Conservation (phyloP, 1,140 invertebrate species). For the Nymphalis io region DNA sequence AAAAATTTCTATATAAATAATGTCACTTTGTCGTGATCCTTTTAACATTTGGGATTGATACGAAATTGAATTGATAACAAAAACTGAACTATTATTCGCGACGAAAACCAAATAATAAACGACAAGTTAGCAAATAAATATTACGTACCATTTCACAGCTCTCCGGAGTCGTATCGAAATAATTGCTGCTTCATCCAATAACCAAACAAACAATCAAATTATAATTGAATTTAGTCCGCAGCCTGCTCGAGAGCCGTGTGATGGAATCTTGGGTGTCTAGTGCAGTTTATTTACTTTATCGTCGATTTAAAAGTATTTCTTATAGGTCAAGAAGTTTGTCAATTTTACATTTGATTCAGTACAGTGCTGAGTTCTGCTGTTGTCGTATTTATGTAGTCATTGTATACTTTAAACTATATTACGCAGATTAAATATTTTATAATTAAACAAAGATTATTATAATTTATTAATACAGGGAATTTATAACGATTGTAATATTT, state of each 20-base stretch:
- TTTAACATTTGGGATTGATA: not conserved
- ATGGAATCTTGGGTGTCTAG: constrained; percentile 36
- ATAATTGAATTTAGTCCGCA: constrained; percentile 38
- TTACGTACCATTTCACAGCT: constrained; percentile 13
- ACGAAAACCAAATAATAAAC: not conserved
- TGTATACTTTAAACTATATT: too few species aligned
- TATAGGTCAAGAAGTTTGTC: constrained; percentile 20
- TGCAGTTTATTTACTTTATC: constrained; percentile 36
- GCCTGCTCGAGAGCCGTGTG: constrained; percentile 23
- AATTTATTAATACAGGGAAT: too few species aligned
- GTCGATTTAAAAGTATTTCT: constrained; percentile 30
- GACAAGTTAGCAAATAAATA: constrained; percentile 11
- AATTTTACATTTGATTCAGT: not conserved
- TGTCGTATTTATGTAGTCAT: too few species aligned
- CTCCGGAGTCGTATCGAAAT: constrained; percentile 20
- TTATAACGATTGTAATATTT: too few species aligned
- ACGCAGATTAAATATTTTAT: too few species aligned
- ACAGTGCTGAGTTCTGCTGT: too few species aligned
- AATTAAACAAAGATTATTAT: too few species aligned
- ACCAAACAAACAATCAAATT: constrained; percentile 39
- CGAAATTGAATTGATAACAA: constrained; percentile 1
- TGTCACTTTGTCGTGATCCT: not conserved
- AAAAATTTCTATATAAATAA: not conserved
- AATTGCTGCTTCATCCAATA: constrained; percentile 33
- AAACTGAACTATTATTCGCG: not conserved